Percentiles rank a stretch among this genome's conserved stretches.
phyloP scores from a whole-genome alignment of 2,888 invertebrate genomes.

The Branchellion lobata region DNA sequence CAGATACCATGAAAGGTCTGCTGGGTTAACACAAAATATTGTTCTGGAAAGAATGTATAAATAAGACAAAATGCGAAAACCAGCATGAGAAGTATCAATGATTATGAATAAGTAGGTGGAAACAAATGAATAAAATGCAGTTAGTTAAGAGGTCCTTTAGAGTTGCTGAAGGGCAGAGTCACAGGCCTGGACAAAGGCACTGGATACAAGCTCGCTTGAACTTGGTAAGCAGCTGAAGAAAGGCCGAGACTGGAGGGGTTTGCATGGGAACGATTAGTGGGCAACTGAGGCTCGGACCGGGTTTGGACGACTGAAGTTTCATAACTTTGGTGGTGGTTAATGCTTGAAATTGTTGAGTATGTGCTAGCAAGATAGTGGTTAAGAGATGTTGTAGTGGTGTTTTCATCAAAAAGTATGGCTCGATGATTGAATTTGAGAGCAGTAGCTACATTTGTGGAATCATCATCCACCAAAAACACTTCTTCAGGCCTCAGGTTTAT shows the following conservation, averaged over 20 bases:
- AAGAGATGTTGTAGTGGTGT: neutral
- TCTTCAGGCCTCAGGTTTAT: neutral
- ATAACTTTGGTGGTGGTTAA: too few species aligned
- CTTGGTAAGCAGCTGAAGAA: constrained; percentile 9
- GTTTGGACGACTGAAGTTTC: neutral
- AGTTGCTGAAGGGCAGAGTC: neutral
- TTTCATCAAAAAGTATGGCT: neutral
- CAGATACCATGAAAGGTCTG: too few species aligned
- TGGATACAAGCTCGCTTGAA: neutral
- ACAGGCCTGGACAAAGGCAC: neutral
- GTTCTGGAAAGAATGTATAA: too few species aligned
- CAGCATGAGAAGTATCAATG: too few species aligned
- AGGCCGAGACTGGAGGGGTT: neutral
- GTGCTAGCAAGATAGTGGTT: neutral
- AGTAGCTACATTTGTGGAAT: neutral
- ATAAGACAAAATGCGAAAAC: too few species aligned
- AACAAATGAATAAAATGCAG: too few species aligned
- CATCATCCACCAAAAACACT: neutral
- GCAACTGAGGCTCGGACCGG: neutral
- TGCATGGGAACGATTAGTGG: neutral
- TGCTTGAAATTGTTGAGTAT: neutral
- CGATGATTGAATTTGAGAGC: constrained; percentile 7
- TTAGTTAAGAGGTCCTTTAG: neutral
- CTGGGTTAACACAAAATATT: too few species aligned
- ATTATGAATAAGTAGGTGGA: too few species aligned